phyloP scores from a whole-genome alignment of 1,140 invertebrate genomes.

The Calliopsis andreniformis region DNA sequence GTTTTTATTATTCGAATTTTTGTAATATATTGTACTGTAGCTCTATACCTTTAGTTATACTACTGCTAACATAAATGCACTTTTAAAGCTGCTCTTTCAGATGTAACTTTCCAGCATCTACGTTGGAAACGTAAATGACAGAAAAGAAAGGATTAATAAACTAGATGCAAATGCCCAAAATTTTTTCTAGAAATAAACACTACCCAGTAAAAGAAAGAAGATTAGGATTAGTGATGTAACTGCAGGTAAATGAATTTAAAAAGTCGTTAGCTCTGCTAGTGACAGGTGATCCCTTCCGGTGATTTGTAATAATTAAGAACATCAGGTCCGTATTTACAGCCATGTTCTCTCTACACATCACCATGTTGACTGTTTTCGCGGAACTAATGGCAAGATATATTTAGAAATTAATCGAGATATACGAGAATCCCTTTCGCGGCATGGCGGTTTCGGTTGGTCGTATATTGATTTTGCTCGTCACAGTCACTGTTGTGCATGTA shows the following conservation, averaged over 20 bases:
- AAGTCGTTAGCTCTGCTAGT: neutral
- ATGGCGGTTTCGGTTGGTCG: too few species aligned
- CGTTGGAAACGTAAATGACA: too few species aligned
- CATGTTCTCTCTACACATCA: neutral
- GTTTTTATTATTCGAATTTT: neutral
- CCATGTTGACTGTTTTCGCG: neutral
- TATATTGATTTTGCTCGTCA: neutral
- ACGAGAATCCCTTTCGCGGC: neutral
- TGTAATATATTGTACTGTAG: too few species aligned
- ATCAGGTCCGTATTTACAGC: conserved; percentile 13
- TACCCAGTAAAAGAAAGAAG: too few species aligned
- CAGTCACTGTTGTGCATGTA: neutral
- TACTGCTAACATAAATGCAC: too few species aligned
- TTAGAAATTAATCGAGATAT: conserved; percentile 19
- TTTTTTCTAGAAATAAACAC: too few species aligned
- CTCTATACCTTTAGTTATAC: too few species aligned
- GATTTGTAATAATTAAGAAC: conserved; percentile 35
- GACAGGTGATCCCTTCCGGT: neutral
- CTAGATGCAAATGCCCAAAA: too few species aligned
- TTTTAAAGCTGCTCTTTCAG: too few species aligned
- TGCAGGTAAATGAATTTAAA: neutral
- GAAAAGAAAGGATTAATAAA: too few species aligned
- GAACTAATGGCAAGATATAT: neutral
- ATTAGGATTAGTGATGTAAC: neutral
- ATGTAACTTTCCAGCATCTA: too few species aligned